phyloP scores from a whole-genome alignment of 2,113 vertebrate genomes.

The Corynorhinus townsendii region DNA sequence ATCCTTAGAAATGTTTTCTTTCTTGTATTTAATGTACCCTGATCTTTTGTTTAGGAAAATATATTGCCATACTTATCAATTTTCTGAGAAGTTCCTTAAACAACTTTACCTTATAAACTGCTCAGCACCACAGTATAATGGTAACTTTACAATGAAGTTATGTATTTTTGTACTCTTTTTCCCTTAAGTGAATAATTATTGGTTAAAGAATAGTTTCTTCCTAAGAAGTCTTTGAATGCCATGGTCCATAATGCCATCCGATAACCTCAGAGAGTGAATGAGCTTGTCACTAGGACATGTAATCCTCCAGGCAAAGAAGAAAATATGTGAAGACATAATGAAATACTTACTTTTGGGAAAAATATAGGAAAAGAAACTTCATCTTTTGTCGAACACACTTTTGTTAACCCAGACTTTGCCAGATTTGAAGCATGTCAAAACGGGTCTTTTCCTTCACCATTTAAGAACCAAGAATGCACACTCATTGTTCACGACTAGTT shows the following conservation, averaged over 20 bases:
- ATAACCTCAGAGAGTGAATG: constrained; percentile 80
- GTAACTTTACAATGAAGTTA: background rate
- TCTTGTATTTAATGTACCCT: background rate
- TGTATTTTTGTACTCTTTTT: constrained; percentile 3
- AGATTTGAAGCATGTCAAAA: constrained; percentile 81
- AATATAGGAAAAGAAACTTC: constrained; percentile 83
- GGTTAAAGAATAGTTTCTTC: constrained; percentile 72
- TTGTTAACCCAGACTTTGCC: constrained; percentile 83
- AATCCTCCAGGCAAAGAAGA: constrained; percentile 70
- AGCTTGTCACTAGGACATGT: constrained; percentile 78
- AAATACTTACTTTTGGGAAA: constrained; percentile 76
- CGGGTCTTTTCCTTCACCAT: constrained; percentile 77
- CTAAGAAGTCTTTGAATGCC: constrained; percentile 63
- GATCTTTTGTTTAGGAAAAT: constrained; percentile 26
- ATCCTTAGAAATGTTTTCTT: constrained; percentile 1
- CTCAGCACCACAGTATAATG: background rate
- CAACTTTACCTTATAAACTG: constrained; percentile 20
- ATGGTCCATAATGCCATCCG: constrained; percentile 68
- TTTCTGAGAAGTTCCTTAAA: background rate
- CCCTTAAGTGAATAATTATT: constrained; percentile 68
- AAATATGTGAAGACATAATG: constrained; percentile 82
- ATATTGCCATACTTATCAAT: background rate
- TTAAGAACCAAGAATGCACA: constrained; percentile 82
- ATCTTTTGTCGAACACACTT: constrained; percentile 85
- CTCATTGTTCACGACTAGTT: constrained; percentile 86